Conservation (phyloP, 1,140 invertebrate genomes). For the Diprion similis region DNA sequence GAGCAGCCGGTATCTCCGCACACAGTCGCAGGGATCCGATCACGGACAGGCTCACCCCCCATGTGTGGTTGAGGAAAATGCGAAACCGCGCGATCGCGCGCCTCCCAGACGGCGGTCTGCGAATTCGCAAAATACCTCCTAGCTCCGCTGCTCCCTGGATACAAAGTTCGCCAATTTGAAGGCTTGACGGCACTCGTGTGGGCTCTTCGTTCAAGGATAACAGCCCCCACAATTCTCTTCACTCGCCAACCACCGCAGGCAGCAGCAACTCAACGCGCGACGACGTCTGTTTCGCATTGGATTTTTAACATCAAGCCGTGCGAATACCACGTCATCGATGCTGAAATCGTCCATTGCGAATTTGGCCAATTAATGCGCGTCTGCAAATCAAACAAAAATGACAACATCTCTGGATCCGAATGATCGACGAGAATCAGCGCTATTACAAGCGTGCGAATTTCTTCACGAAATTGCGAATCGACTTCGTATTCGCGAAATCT, state of each 20-base stretch:
- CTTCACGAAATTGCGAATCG: too few relatives aligned
- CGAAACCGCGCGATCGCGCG: background rate
- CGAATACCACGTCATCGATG: too few relatives aligned
- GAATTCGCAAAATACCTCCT: slow-evolving; percentile 51
- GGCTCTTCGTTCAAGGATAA: slow-evolving; percentile 5
- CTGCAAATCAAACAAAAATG: too few relatives aligned
- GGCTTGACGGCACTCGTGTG: slow-evolving; percentile 41
- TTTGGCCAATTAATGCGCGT: too few relatives aligned
- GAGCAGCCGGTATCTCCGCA: background rate
- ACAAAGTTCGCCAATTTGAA: slow-evolving; percentile 56
- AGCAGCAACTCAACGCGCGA: too few relatives aligned
- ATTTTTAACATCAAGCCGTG: too few relatives aligned
- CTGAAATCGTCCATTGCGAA: too few relatives aligned
- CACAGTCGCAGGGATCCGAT: background rate
- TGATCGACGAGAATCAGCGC: too few relatives aligned
- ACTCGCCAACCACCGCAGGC: background rate
- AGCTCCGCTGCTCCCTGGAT: slow-evolving; percentile 40
- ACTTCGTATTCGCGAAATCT: too few relatives aligned
- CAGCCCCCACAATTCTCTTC: background rate
- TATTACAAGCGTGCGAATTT: too few relatives aligned
- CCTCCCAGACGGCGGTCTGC: slow-evolving; percentile 25
- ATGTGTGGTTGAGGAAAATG: background rate
- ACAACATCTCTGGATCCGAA: too few relatives aligned
- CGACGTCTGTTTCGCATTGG: too few relatives aligned
- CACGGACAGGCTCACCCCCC: background rate